Base-by-base conservation (phyloP, 2,797 vertebrate genomes). In the Dermochelys coriacea region DNA sequence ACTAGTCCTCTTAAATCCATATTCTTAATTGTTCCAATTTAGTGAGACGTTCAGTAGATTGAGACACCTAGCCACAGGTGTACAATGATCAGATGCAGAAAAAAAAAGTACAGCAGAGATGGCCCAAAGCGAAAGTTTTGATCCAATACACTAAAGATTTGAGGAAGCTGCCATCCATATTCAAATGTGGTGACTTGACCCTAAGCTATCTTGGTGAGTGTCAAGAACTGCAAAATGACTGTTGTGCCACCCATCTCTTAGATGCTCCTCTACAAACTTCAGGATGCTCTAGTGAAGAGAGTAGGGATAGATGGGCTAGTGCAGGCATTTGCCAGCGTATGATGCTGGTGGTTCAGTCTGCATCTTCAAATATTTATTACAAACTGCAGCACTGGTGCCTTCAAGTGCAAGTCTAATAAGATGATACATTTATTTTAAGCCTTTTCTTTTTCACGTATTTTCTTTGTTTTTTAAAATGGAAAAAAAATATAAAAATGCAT, bases 111-210 rank as follows among this genome's bases (percentile, higher is more conserved):
- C 37, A 37, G 68, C 37, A 71, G 37, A 12, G n/a, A 71, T 23
- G 68, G 9, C 37, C 19, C 37, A 41, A 37, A 25, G 59, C 12
- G 6, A 61, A 34, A 34, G 31, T 59, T 71, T 10, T 41, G 21
- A 71, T 41, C 37, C 10, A 41, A 41, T 34, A 41, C 23, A 23
- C 19, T 1, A 1, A 3, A 2, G 0, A 34, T 78, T 64, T 37
- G 80, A 74, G 25, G n/a, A 51, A 80, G 4, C 23, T 89, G 61
- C 14, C 57, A 14, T 64, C 25, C 19, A 12, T 18, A 12, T 52
- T 55, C 11, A 57, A 31, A 78, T 64, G 79, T 64, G 59, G 4
- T 47, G 71, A 15, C 10, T 41, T 50, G 23, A 27, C 47, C 31
- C 8, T 4, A 55, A 68, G 12, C 82, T 4, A 49, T 27, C 82